These are phyloP conservation scores for Phalangium opilio DNA, from an alignment of 2,888 invertebrate genomes.

Conservation along the genomic window DNA sequence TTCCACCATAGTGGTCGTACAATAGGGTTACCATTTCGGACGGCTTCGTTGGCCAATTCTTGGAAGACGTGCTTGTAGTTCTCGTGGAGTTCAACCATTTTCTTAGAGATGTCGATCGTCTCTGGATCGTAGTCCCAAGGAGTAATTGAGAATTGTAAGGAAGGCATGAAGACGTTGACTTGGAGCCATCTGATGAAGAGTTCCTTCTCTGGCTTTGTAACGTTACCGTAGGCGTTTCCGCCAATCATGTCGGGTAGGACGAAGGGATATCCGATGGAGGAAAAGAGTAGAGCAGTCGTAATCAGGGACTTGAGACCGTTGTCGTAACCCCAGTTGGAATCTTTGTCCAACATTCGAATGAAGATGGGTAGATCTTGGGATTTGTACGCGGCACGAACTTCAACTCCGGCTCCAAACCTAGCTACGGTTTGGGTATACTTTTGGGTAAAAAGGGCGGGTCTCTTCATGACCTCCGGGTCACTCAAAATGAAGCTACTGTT, in stretches of 20 bases:
- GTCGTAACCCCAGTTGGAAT: conserved; percentile 45
- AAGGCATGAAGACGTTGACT: conserved; percentile 58
- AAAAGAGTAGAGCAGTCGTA: conserved; percentile 48
- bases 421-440: conserved; percentile 22
- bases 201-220: conserved; percentile 27
- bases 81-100: conserved; percentile 48
- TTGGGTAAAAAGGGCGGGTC: conserved; percentile 25
- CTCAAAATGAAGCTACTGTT: conserved; percentile 35
- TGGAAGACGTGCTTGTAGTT: conserved; percentile 42
- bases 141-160: conserved; percentile 59
- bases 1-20: conserved; percentile 77
- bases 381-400: conserved; percentile 53
- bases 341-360: conserved; percentile 61
- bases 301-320: conserved; percentile 57
- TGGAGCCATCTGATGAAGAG: conserved; percentile 63
- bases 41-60: conserved; percentile 40
- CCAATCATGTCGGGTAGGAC: conserved; percentile 63
- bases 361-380: conserved; percentile 54
- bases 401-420: conserved; percentile 42
- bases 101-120: conserved; percentile 42
- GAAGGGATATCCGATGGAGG: conserved; percentile 47
- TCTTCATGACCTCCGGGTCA: conserved; percentile 15
- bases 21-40: conserved; percentile 48
- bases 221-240: conserved; percentile 34
- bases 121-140: conserved; percentile 62